A percentile compares a stretch with the other conserved stretches of the same genome.
phyloP scores from a whole-genome alignment of 2,797 vertebrate species.

The Potorous gilbertii region DNA sequence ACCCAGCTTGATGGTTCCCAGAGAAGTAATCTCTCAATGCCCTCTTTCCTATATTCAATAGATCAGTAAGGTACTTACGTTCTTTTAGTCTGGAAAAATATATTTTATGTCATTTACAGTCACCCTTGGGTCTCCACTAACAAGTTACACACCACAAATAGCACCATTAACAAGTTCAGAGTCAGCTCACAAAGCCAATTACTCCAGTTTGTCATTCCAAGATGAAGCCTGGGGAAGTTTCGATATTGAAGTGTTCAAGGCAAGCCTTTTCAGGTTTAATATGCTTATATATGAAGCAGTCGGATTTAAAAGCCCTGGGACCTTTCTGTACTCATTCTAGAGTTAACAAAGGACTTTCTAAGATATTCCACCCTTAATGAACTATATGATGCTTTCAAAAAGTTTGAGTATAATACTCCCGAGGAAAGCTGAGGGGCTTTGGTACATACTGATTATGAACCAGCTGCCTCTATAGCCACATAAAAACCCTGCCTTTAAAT shows the following conservation, averaged over 20 bases:
- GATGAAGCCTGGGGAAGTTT: not conserved
- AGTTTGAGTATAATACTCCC: not conserved
- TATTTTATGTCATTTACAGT: not conserved
- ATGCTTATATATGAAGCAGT: constrained; percentile 20
- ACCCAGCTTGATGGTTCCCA: not conserved
- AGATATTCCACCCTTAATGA: not conserved
- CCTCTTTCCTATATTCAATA: not conserved
- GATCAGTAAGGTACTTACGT: not conserved
- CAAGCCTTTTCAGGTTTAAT: constrained; percentile 28
- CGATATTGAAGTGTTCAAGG: not conserved
- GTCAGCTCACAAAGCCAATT: not conserved
- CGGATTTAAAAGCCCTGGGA: not conserved
- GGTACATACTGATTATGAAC: not conserved
- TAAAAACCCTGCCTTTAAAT: not conserved
- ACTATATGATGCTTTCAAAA: not conserved
- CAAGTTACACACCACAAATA: not conserved
- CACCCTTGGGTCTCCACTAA: not conserved
- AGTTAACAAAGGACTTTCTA: not conserved
- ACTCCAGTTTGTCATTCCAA: constrained; percentile 46
- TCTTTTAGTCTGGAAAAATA: not conserved
- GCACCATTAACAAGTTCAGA: not conserved
- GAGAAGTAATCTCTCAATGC: no score
- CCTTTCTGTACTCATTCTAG: not conserved
- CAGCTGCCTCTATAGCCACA: not conserved
- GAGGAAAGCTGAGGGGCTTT: not conserved